Percentiles rank a stretch among this genome's conserved stretches.
Conservation (phyloP, 1,140 invertebrate genomes). For the Rhagoletis pomonella region DNA sequence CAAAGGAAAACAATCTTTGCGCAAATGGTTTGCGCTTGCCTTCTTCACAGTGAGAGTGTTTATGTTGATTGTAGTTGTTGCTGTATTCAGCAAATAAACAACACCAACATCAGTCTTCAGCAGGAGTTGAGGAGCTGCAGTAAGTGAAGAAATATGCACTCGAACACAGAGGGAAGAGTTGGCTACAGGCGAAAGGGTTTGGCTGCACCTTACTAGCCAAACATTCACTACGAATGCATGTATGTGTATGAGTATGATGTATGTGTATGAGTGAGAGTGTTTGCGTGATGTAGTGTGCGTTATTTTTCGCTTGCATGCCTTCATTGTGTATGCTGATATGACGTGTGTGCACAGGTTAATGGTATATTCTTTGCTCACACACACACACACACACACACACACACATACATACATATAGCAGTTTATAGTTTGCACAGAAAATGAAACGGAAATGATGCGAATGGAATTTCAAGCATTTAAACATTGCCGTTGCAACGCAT, state of each 20-base stretch:
- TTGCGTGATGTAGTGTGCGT: background rate
- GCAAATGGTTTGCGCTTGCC: slow-evolving; percentile 12
- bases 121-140: background rate
- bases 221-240: background rate
- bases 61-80: background rate
- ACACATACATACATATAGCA: background rate
- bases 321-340: background rate
- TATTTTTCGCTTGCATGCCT: slow-evolving; percentile 1
- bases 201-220: background rate
- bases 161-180: background rate
- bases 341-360: slow-evolving; percentile 27
- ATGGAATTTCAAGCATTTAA: slow-evolving; percentile 50
- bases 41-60: background rate
- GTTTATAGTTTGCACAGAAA: slow-evolving; percentile 38
- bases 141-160: background rate
- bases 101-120: background rate
- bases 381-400: background rate
- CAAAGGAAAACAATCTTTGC: background rate
- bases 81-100: slow-evolving; percentile 4
- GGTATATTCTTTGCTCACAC: slow-evolving; percentile 19
- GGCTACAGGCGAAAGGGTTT: background rate
- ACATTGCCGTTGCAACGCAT: background rate
- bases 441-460: slow-evolving; percentile 49
- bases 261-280: no score
- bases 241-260: background rate